phyloP scores from a whole-genome alignment of 2,797 vertebrate species.

The Urosaurus nigricauda region DNA sequence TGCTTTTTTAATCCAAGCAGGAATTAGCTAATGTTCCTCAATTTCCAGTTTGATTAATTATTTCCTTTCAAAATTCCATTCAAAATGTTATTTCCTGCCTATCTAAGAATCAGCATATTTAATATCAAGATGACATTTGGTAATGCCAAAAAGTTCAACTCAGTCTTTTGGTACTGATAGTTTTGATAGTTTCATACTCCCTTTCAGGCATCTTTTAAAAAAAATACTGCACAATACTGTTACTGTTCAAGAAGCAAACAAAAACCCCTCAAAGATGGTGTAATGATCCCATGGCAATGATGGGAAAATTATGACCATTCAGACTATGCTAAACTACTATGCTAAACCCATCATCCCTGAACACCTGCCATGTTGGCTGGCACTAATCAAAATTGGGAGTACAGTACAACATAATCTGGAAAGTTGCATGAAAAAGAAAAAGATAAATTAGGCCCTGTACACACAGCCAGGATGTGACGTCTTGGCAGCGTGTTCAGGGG shows the following conservation, averaged over 20 bases:
- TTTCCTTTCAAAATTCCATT: background rate
- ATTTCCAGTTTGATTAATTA: constrained; percentile 17
- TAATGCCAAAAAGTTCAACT: background rate
- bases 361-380: no score
- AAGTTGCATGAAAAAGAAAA: no score
- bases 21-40: background rate
- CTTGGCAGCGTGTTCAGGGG: no score
- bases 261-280: background rate
- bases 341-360: no score
- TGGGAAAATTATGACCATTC: no score
- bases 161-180: constrained; percentile 8
- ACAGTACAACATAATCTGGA: no score
- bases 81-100: background rate
- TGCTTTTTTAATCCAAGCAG: background rate
- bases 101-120: constrained; percentile 38
- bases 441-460: no score
- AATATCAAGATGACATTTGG: constrained; percentile 12
- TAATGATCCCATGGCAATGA: background rate
- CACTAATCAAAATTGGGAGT: no score
- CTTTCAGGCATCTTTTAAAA: constrained; percentile 1
- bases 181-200: background rate
- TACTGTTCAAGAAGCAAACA: background rate
- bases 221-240: background rate
- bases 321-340: no score
- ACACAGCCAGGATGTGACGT: no score